Evolutionary conservation across 2,113 vertebrate species (phyloP).

Genomic region (Osmerus eperlanus): DNA sequence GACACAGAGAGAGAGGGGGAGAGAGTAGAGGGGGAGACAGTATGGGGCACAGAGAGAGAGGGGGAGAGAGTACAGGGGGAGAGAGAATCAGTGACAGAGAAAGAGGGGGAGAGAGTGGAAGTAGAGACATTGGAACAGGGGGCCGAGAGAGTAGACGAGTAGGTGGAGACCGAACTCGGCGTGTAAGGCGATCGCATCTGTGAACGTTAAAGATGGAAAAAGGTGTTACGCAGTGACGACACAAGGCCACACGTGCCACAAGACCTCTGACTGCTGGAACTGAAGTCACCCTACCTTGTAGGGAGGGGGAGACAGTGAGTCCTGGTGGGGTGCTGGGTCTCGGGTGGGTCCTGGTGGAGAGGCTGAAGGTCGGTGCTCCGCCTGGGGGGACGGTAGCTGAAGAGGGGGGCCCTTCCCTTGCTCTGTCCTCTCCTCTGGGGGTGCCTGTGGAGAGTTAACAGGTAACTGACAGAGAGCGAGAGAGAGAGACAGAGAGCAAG

Average conservation of each 20-base stretch:
- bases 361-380: conserved; percentile 29
- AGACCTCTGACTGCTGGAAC: neutral
- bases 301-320: conserved; percentile 71
- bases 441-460: neutral
- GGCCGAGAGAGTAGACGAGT: neutral
- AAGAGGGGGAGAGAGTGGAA: conserved; percentile 11
- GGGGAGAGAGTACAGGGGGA: conserved; percentile 6
- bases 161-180: neutral
- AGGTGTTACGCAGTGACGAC: conserved; percentile 8
- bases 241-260: neutral
- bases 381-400: conserved; percentile 25
- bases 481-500: too few relatives aligned
- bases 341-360: conserved; percentile 18
- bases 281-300: conserved; percentile 61
- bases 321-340: conserved; percentile 27
- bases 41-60: conserved; percentile 9
- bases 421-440: neutral
- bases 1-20: conserved; percentile 23
- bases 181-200: conserved; percentile 61
- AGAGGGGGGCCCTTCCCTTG: conserved; percentile 22
- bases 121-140: neutral
- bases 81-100: neutral
- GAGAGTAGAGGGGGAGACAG: neutral
- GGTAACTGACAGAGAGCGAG: too few relatives aligned
- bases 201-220: conserved; percentile 19